These are phyloP conservation scores for Pelodiscus sinensis DNA, from an alignment of 2,113 vertebrate species.

Conservation along the genomic window DNA sequence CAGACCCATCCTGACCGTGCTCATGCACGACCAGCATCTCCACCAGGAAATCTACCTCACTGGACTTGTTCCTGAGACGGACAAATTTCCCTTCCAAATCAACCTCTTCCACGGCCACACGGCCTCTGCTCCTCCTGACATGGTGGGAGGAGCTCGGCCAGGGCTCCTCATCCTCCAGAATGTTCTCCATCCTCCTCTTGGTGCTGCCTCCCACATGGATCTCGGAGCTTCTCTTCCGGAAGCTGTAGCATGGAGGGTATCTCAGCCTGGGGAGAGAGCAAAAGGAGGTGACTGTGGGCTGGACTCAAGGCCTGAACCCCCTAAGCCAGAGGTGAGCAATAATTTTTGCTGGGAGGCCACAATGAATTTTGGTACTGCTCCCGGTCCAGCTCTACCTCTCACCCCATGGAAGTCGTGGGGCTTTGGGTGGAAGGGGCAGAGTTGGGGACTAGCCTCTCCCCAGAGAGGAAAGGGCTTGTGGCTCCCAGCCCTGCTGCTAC, in stretches of 20 bases:
- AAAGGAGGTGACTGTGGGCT: neutral
- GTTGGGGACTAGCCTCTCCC: too few relatives aligned
- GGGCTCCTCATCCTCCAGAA: slow-evolving; percentile 81
- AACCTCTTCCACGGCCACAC: slow-evolving; percentile 91
- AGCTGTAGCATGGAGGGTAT: slow-evolving; percentile 89
- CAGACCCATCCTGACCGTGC: neutral
- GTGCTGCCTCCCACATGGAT: slow-evolving; percentile 73
- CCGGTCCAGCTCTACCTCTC: too few relatives aligned
- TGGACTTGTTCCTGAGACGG: slow-evolving; percentile 94
- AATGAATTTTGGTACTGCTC: too few relatives aligned
- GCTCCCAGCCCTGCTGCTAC: too few relatives aligned
- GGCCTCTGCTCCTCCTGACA: slow-evolving; percentile 91
- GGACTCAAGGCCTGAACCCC: accelerated
- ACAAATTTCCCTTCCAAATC: slow-evolving; percentile 94
- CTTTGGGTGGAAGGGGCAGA: too few relatives aligned
- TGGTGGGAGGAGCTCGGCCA: slow-evolving; percentile 90
- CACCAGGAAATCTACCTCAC: slow-evolving; percentile 80
- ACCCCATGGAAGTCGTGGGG: too few relatives aligned
- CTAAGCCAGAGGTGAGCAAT: accelerated
- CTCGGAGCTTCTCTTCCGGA: slow-evolving; percentile 78
- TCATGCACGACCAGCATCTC: neutral
- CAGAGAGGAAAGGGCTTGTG: too few relatives aligned
- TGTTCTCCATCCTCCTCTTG: slow-evolving; percentile 85
- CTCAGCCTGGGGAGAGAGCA: slow-evolving; percentile 80
- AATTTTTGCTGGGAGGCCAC: too few relatives aligned